phyloP scores from a whole-genome alignment of 2,113 vertebrate genomes.

The Pseudorhombus dupliciocellatus region DNA sequence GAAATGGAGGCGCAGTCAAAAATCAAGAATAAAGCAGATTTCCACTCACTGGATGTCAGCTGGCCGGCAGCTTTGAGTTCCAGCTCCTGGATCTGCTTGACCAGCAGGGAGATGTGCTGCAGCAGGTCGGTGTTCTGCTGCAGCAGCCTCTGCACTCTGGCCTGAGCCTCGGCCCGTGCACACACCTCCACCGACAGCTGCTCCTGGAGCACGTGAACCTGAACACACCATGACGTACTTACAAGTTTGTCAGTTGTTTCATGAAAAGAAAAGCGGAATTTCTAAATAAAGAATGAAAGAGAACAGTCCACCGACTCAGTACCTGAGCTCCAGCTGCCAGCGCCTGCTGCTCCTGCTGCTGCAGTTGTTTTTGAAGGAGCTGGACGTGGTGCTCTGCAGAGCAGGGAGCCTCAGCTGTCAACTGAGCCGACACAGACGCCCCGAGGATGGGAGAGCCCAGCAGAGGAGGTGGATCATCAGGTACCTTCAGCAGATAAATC shows the following conservation, averaged over 20 bases:
- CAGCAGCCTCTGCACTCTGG: conserved; percentile 91
- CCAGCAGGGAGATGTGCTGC: conserved; percentile 94
- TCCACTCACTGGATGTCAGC: conserved; percentile 85
- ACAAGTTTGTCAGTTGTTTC: too few relatives aligned
- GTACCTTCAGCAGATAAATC: conserved; percentile 69
- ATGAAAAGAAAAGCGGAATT: background rate
- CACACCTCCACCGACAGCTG: conserved; percentile 91
- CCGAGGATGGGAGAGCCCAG: conserved; percentile 81
- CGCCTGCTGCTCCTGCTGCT: conserved; percentile 93
- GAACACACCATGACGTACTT: conserved; percentile 4
- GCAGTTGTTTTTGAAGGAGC: conserved; percentile 92
- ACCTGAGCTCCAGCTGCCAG: conserved; percentile 93
- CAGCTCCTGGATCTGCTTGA: conserved; percentile 96
- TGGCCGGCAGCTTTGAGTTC: conserved; percentile 88
- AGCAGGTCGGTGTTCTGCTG: conserved; percentile 96
- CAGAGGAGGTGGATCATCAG: conserved; percentile 76
- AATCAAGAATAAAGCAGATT: background rate
- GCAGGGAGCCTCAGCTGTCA: conserved; percentile 77
- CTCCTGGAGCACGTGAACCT: conserved; percentile 94
- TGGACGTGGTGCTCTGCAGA: conserved; percentile 90
- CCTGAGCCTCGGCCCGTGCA: conserved; percentile 90
- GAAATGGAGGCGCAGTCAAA: background rate
- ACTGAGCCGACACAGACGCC: conserved; percentile 72
- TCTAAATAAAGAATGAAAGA: background rate
- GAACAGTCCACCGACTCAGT: background rate